Evolutionary conservation across 2,888 invertebrate genomes (phyloP), one percentile per base, ranked within the genome.

Genomic region (Caenorhabditis sp.): DNA sequence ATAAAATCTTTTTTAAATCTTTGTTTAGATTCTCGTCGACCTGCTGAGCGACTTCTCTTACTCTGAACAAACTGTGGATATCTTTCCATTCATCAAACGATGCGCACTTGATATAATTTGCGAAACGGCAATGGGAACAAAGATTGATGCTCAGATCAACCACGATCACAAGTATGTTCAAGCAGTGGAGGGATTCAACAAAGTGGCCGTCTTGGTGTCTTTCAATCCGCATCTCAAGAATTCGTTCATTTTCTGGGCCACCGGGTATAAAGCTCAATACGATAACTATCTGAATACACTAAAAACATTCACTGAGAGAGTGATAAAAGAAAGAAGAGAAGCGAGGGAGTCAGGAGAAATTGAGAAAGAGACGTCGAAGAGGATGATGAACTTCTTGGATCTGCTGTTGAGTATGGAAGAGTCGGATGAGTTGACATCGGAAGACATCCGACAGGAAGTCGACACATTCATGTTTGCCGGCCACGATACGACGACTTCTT

Each of bases 401-500:
- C 87, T 93, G 85, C 86, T 93, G 40, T 87, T 93, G 47, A 91
- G 92, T 53, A 89, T 92, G 81, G 90, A 92, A 24, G 89, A 92
- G 15, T 90, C 90, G n/a, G 87, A 91, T 22, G 85, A 87, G 3
- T 85, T 93, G 67, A 91, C 92, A 0, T 88, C 92, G 64, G 89
- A 90, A 9, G 93, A 93, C 76, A 93, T 93, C 44, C 87, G 92
- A 55, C 69, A 85, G 51, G 86, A 86, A 65, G 83, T 85, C 3
- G 93, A 93, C 85, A 93, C 93, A 1, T 93, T 93, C 88, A 93
- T 93, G 93, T 93, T 93, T 89, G 93, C 92, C 77, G 87, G 93
- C 24, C 93, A 93, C 86, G 93, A 93, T 82, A 93, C 93, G 28
- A 93, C 93, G 5, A 92, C 93, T 1, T 91, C 92, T 51, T 92